phyloP scores from a whole-genome alignment of 2,113 vertebrate genomes.

The Theristicus caerulescens region DNA sequence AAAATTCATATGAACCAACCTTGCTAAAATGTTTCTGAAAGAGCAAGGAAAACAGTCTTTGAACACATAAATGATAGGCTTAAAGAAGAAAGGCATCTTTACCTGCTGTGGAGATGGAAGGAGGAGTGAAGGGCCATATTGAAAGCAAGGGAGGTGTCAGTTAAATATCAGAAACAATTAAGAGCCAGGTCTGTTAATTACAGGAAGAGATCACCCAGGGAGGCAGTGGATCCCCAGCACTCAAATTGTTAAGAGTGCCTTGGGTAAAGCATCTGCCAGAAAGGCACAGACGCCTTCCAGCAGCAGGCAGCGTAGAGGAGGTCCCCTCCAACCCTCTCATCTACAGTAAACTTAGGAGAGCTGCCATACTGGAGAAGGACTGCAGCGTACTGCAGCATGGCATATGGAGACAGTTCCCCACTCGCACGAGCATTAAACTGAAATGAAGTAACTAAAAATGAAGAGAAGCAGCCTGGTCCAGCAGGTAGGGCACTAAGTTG shows the following conservation, averaged over 20 bases:
- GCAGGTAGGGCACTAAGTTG: not conserved
- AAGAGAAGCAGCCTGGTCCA: not conserved
- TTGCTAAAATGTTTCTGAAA: not conserved
- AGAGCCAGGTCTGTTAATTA: not conserved
- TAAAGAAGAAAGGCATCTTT: not conserved
- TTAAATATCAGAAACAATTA: not conserved
- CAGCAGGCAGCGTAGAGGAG: rapidly evolving
- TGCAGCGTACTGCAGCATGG: not conserved
- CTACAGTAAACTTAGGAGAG: not conserved
- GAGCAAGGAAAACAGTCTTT: not conserved
- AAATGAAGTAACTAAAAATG: not conserved
- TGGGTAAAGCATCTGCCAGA: not conserved
- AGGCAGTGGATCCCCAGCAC: not conserved
- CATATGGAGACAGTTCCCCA: rapidly evolving
- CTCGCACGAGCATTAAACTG: rapidly evolving
- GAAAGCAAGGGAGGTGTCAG: not conserved
- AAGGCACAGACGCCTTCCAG: not conserved
- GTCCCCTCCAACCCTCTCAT: not conserved
- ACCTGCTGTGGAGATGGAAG: not conserved
- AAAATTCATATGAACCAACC: not conserved
- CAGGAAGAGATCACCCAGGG: not conserved
- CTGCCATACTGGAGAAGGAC: not conserved
- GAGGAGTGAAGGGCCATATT: not conserved
- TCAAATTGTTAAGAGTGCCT: rapidly evolving
- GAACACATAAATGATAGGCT: not conserved